Base-by-base conservation (phyloP, 2,113 vertebrate species). In the Columba janthina region DNA sequence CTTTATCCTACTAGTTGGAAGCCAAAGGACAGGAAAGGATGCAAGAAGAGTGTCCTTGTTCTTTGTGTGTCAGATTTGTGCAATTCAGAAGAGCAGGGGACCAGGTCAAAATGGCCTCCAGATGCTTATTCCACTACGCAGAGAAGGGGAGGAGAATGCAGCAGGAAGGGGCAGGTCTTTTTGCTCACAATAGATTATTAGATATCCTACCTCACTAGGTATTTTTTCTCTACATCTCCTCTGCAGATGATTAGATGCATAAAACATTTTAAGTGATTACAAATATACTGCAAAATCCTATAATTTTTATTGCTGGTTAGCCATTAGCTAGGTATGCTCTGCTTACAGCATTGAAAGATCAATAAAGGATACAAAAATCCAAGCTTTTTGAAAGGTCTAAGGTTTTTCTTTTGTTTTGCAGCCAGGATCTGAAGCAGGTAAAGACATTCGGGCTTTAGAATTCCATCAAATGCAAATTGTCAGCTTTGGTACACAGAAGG, bases 401-500 rank as follows among this genome's bases (percentile, higher is more conserved):
- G 9, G 9, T 64, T 88, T 67, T 84, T 32, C 6, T 88, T 83
- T 51, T 81, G 57, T 50, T 93, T 88, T 87, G 32, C 19, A 91
- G 32, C 65, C 15, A 1, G 34, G 15, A 77, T 84, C 73, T 51
- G 71, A 85, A 93, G 16, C 8, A 85, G 44, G 42, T 87, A 75
- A 89, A 96, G 64, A 36, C 56, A 60, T 10, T 62, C 25, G 70
- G 60, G 72, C n/a, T 88, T 88, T 36, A 69, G 51, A 76, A 77
- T 79, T 85, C 66, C 57, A 95, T 74, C 40, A 86, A 79, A 95
- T 87, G 78, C n/a, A 88, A 54, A 87, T 85, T 83, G 51, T 58
- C 81, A 85, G 51, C 62, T 94, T 61, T 90, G 94, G 92, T 64
- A 93, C 69, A 44, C 70, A 93, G 62, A 65, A 95, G 79, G 93